These are phyloP conservation scores for Osmerus mordax DNA, from an alignment of 2,113 vertebrate species.

Conservation along the genomic window DNA sequence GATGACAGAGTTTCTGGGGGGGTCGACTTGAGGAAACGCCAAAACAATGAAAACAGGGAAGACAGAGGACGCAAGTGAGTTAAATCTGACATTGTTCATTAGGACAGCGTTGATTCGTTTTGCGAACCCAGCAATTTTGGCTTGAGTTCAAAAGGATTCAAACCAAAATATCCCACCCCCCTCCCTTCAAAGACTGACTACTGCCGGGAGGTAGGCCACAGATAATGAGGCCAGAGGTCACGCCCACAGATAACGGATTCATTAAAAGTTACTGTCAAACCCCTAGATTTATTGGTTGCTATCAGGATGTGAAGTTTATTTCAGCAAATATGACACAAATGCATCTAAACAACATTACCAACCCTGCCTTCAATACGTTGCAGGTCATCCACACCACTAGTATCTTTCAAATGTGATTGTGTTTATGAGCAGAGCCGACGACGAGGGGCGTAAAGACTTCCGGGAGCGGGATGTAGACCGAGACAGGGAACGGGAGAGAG, in stretches of 20 bases:
- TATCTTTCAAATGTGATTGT: neutral
- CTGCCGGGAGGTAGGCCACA: too few relatives aligned
- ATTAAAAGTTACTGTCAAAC: too few relatives aligned
- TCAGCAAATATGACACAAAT: too few relatives aligned
- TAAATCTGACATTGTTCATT: too few relatives aligned
- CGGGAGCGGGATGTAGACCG: slow-evolving; percentile 82
- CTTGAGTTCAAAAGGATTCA: too few relatives aligned
- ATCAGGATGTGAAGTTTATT: too few relatives aligned
- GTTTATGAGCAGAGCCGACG: slow-evolving; percentile 73
- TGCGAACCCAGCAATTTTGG: too few relatives aligned
- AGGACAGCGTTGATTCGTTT: too few relatives aligned
- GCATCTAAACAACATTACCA: too few relatives aligned
- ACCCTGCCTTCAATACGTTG: neutral
- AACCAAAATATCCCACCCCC: neutral
- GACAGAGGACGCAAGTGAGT: slow-evolving; percentile 86
- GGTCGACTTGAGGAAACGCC: slow-evolving; percentile 76
- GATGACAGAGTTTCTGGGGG: slow-evolving; percentile 77
- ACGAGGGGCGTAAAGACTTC: slow-evolving; percentile 83
- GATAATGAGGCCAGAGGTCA: too few relatives aligned
- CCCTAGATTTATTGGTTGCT: too few relatives aligned
- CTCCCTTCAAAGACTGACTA: neutral
- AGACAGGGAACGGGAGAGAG: slow-evolving; percentile 78
- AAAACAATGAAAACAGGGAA: slow-evolving; percentile 82
- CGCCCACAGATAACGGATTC: too few relatives aligned
- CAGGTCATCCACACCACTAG: neutral